A percentile compares a stretch with the other conserved stretches of the same genome.
phyloP scores from a whole-genome alignment of 2,888 invertebrate species.

The Ophion costatus region DNA sequence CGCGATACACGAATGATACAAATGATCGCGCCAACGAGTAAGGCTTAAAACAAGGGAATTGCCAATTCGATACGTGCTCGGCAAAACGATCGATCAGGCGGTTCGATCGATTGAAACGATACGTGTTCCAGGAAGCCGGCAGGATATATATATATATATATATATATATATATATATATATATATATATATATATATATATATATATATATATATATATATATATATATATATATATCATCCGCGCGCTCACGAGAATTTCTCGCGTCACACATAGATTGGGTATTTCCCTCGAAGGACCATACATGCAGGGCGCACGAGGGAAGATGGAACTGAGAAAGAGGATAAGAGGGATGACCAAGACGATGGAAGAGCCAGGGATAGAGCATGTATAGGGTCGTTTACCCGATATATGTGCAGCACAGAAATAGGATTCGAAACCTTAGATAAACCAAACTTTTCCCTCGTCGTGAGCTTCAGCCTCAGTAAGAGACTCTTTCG shows the following conservation, averaged over 20 bases:
- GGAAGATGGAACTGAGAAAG: slow-evolving; percentile 29
- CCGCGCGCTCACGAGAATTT: slow-evolving; percentile 35
- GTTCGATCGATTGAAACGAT: slow-evolving; percentile 59
- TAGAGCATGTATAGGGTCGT: slow-evolving; percentile 67
- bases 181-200: too few relatives aligned
- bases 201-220: background rate
- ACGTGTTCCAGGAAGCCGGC: slow-evolving; percentile 46
- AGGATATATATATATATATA: background rate
- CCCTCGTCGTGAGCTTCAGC: slow-evolving; percentile 11
- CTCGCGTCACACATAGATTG: slow-evolving; percentile 46
- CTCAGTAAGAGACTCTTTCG: slow-evolving; percentile 1
- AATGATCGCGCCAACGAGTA: slow-evolving; percentile 50
- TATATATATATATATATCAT: background rate
- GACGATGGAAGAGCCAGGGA: slow-evolving; percentile 15
- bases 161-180: background rate
- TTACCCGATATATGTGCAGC: slow-evolving; percentile 72
- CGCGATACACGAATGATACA: slow-evolving; percentile 52
- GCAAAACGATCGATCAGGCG: slow-evolving; percentile 58
- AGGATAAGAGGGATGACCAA: slow-evolving; percentile 55
- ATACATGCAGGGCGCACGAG: slow-evolving; percentile 52
- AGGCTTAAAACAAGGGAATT: slow-evolving; percentile 48
- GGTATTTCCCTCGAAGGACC: slow-evolving; percentile 54
- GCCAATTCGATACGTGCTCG: slow-evolving; percentile 61
- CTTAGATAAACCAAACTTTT: slow-evolving; percentile 81
- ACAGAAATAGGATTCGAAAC: slow-evolving; percentile 81